Evolutionary conservation across 1,140 invertebrate species (phyloP), one percentile per base, ranked within the genome.

Genomic region (Cardiocondyla obscurior): DNA sequence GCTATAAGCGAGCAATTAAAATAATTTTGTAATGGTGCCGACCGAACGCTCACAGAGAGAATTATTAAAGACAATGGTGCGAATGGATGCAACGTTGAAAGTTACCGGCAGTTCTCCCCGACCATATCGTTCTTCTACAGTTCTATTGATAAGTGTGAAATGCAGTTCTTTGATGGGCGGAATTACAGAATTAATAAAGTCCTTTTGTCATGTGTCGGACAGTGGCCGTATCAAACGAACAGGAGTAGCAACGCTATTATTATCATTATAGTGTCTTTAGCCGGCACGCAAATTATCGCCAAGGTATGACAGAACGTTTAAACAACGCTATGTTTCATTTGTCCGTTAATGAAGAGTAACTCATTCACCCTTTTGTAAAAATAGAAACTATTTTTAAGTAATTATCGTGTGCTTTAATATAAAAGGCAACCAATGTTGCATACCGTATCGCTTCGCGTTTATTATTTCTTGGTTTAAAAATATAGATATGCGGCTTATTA

Each of bases 141-240:
- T 44, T 64, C 19, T 53, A 51, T 28, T 53, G 22, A 82, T 51
- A 39, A 28, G 14, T 8, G 58, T 28, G 39, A 76, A 53, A 82
- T 82, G 70, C 39, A 64, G 33, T 51, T 76, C 70, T 82, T 82
- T 22, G 57, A 82, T 30, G 25, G 44, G 33, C 46, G 57, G 55
- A 53, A 82, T 58, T 82, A 77, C 14, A 76, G 58, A 22, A 82
- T 77, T 46, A 82, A 82, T 82, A 82, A 82, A 82, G 25, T 76
- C 7, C 44, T 82, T 7, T 6, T 82, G n/a, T 76, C 44, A 3
- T 77, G 57, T 12, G 39, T 77, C n/a, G 72, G 81, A n/a, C 81
- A 77, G 19, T 76, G 81, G 81, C 72, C 81, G 2, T 82, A 77
- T 82, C 81, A 82, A 82, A 82, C 55, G 22, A 76, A 44, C 22